Conservation (phyloP, 2,113 vertebrate species). For the Corythaeola cristata region DNA sequence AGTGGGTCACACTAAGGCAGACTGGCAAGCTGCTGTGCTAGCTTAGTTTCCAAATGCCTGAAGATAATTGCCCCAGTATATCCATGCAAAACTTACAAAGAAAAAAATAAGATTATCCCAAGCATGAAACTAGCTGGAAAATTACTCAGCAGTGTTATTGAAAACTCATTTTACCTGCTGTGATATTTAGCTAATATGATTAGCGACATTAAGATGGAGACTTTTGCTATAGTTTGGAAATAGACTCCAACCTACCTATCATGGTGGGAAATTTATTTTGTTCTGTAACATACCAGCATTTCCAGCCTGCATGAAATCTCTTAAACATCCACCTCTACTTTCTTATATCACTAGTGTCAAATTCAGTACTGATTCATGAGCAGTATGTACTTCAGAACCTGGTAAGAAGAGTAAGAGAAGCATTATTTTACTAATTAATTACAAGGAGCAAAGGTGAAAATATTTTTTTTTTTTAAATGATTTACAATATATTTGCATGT, state of each 20-base stretch:
- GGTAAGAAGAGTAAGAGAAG: background rate
- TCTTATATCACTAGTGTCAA: background rate
- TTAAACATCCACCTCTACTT: background rate
- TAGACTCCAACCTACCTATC: background rate
- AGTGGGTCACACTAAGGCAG: constrained; percentile 42
- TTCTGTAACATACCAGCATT: background rate
- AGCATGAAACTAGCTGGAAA: constrained; percentile 54
- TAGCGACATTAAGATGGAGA: background rate
- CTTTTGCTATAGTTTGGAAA: constrained; percentile 33
- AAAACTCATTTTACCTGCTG: constrained; percentile 57
- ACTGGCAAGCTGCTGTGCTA: constrained; percentile 58
- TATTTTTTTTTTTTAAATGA: background rate
- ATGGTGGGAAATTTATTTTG: constrained; percentile 17
- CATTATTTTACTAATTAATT: background rate
- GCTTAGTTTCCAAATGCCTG: constrained; percentile 59
- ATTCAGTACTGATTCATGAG: background rate
- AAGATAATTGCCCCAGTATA: constrained; percentile 53
- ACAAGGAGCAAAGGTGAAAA: background rate
- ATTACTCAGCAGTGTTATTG: constrained; percentile 49
- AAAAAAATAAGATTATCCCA: constrained; percentile 63
- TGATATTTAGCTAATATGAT: constrained; percentile 63
- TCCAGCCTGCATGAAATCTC: background rate
- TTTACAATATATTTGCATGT: background rate
- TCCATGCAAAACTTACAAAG: constrained; percentile 59
- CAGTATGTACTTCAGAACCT: background rate